Evolutionary conservation across 1,140 invertebrate species (phyloP).

Genomic region (Sinonovacula constricta): DNA sequence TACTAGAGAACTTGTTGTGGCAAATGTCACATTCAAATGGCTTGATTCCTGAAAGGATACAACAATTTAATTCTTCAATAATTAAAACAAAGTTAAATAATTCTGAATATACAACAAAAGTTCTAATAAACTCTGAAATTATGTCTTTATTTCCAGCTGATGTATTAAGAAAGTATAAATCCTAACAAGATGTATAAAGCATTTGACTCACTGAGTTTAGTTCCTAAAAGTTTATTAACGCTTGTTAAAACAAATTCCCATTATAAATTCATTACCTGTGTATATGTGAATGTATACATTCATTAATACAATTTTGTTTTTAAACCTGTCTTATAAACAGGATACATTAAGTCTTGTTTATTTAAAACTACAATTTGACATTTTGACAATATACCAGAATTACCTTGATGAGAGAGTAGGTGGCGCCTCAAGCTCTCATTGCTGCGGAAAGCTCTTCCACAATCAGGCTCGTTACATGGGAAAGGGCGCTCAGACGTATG

Average conservation of each 20-base stretch:
- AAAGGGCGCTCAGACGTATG: conserved; percentile 91
- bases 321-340: not conserved
- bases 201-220: not conserved
- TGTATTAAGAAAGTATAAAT: too few relatives aligned
- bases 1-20: conserved; percentile 72
- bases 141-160: too few relatives aligned
- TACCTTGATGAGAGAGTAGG: conserved; percentile 58
- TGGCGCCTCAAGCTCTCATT: conserved; percentile 69
- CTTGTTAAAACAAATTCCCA: not conserved
- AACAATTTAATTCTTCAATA: too few relatives aligned
- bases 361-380: too few relatives aligned
- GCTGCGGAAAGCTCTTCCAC: conserved; percentile 85
- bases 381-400: too few relatives aligned
- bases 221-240: not conserved
- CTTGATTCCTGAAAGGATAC: conserved; percentile 74
- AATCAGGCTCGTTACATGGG: conserved; percentile 95
- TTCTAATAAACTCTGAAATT: too few relatives aligned
- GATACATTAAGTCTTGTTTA: not conserved
- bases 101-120: too few relatives aligned
- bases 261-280: not conserved
- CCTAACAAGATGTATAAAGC: too few relatives aligned
- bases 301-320: not conserved
- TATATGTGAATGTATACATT: too few relatives aligned
- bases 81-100: too few relatives aligned
- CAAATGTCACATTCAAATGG: conserved; percentile 74